Evolutionary conservation across 2,113 vertebrate species (phyloP).

Genomic region (Dasyprocta punctata): DNA sequence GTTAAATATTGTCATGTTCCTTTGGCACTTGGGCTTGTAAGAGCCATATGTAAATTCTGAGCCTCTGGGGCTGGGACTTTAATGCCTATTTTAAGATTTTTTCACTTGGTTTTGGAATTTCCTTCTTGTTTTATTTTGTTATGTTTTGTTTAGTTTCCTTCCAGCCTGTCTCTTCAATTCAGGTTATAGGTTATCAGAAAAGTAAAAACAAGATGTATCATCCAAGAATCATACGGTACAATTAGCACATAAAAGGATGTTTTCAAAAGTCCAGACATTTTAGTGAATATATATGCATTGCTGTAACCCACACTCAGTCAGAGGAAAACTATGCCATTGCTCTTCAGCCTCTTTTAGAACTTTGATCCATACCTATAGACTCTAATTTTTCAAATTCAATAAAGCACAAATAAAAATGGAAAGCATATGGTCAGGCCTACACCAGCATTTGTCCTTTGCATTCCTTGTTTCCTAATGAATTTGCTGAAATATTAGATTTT

Average conservation of each 20-base stretch:
- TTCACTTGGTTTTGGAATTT: slow-evolving; percentile 29
- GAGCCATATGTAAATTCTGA: background rate
- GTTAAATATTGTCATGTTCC: background rate
- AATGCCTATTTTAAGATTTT: slow-evolving; percentile 35
- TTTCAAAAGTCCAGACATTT: background rate
- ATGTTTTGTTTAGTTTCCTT: background rate
- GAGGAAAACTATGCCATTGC: background rate
- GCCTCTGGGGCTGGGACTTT: background rate
- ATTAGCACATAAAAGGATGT: background rate
- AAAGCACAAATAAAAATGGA: background rate
- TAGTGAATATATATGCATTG: background rate
- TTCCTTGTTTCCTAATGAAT: background rate
- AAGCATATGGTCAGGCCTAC: background rate
- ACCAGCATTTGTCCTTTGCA: background rate
- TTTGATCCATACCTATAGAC: background rate
- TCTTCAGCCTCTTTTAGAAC: background rate
- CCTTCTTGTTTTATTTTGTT: background rate
- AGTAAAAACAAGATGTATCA: background rate
- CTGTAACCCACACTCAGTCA: background rate
- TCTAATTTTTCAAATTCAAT: background rate
- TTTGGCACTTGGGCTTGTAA: background rate
- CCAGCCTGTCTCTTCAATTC: background rate
- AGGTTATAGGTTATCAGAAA: slow-evolving; percentile 14
- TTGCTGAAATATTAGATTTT: background rate
- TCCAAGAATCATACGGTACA: background rate